Base-by-base conservation (phyloP, 2,113 vertebrate species). In the Etheostoma spectabile region DNA sequence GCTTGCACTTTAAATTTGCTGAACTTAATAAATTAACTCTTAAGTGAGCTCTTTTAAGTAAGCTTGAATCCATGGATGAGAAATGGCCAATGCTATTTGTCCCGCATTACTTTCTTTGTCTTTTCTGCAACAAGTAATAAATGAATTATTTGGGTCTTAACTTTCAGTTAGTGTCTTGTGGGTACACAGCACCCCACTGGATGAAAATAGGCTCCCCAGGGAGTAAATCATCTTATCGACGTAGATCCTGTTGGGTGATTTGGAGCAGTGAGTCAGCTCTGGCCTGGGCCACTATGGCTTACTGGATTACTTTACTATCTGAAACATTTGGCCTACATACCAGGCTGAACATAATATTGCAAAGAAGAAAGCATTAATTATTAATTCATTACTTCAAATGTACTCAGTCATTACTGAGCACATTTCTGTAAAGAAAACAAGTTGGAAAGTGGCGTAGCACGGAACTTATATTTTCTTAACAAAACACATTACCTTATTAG, bases 321-420 rank as follows among this genome's bases (percentile, higher is more conserved):
- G 51, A 88, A 78, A 82, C 49, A 80, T 69, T 76, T 87, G 73
- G 56, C 79, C 74, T 88, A 84, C 79, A 87, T 90, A 90, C 85
- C 80, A 84, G 14, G 38, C 73, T 66, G 63, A 68, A 84, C 72
- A 77, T 75, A 13, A 75, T 49, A 77, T 53, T 65, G 30, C 72
- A 60, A 42, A 45, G 35, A 52, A 55, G 16, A 19, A 72, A 67
- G 6, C 55, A 80, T 61, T 61, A 16, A 22, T 69, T 42, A 42
- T 42, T 2, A 10, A 42, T 42, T 42, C 38, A 42, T 11, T 42
- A 42, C 11, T 42, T 42, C 38, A 42, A 42, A 11, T 11, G 10
- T 42, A 11, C 38, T 42, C 38, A 42, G 6, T 35, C 55, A 59
- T 46, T 22, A 24, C 22, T 27, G 30, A 67, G 64, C 8, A 22